Conservation (phyloP, 2,113 vertebrate genomes). For the Macaca mulatta region DNA sequence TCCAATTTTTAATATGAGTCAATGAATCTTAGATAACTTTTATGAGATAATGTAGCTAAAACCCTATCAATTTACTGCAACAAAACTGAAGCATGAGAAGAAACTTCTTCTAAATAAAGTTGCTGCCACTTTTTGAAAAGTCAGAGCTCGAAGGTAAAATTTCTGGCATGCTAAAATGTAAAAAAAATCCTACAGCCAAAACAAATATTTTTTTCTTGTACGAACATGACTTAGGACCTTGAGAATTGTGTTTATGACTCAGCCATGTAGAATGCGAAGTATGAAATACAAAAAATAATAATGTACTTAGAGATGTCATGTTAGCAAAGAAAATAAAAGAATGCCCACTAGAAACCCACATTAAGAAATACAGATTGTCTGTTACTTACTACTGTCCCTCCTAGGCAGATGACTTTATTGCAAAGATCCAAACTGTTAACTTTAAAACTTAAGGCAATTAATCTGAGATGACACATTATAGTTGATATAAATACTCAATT, state of each 20-base stretch:
- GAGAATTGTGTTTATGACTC: neutral
- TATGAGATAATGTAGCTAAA: constrained; percentile 19
- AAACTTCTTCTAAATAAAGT: constrained; percentile 17
- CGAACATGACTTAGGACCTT: neutral
- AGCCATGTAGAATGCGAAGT: neutral
- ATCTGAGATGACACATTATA: neutral
- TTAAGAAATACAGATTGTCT: neutral
- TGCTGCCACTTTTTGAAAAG: neutral
- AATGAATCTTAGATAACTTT: constrained; percentile 31
- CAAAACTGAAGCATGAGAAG: neutral
- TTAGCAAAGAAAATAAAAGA: constrained; percentile 16
- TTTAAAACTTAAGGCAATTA: neutral
- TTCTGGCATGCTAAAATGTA: neutral
- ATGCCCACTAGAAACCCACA: neutral
- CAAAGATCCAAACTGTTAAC: neutral
- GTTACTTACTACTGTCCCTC: neutral
- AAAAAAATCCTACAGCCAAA: neutral
- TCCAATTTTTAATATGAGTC: constrained; percentile 42
- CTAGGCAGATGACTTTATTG: neutral
- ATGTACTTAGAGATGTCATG: neutral
- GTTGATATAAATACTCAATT: neutral
- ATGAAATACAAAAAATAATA: neutral
- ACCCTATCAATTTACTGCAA: neutral
- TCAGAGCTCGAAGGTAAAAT: neutral
- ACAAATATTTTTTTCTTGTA: neutral